Base-by-base conservation (phyloP, 2,888 invertebrate species). In the Beris morrisii region DNA sequence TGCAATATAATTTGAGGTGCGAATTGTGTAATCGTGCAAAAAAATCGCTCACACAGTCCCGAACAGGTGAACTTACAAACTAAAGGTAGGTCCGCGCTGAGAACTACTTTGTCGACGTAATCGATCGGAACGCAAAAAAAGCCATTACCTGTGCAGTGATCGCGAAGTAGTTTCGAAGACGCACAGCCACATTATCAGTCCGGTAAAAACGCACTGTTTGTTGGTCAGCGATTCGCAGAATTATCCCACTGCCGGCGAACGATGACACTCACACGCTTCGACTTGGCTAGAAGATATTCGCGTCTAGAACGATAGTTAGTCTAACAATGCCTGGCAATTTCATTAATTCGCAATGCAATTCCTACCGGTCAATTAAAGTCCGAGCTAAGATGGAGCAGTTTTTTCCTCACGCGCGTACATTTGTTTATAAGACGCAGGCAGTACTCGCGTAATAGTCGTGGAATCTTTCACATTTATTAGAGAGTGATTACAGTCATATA, bases 401-500 rank as follows among this genome's bases (percentile, higher is more conserved):
- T 43, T 43, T 56, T 38, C 56, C 56, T 22, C 22, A 22, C 22
- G 22, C 22, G 22, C 22, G 4, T 4, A 15, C 56, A 56, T 56
- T 56, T 56, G 56, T 15, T 56, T 56, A 56, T 43, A 13, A 43
- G 13, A 32, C 54, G n/a, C 54, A 22, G 15, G 28, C 7, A 58
- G 5, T 22, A 22, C 22, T 22, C 22, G n/a, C 58, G 31, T 59
- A 31, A 48, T 32, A 46, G 30, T 13, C 48, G 31, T 30, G 48
- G 58, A 59, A 48, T 48, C 58, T 59, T 59, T 22, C 58, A 46
- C 58, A 59, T 59, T 31, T 59, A 13, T 59, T 46, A 59, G 58
- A 31, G 48, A 59, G 48, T 46, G 58, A 59, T 59, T 59, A 48
- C 58, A 59, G 58, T 59, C 58, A 59, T 59, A 59, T 59, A 12